Evolutionary conservation across 2,113 vertebrate genomes (phyloP), one percentile per base, ranked within the genome.

Genomic region (Ceuthmochares aereus): DNA sequence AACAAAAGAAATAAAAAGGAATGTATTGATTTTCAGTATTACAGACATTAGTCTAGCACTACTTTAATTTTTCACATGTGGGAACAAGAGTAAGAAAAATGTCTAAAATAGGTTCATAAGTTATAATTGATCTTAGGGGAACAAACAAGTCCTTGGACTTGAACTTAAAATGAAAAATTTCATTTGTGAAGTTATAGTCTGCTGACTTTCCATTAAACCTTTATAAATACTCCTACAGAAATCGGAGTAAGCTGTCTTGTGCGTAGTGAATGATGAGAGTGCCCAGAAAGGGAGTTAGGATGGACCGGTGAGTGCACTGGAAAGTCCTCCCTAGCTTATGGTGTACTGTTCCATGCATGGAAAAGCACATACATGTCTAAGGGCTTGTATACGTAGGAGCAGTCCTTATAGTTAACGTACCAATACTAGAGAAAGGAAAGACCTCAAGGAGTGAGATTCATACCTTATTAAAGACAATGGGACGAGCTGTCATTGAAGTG

Each of bases 321-420:
- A 3, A 72, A 49, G 19, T 56, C 14, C 29, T 68, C 18, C 21
- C 14, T 26, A 58, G 66, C n/a, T 75, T 49, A 19, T 0, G 19
- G 17, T 5, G 8, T 37, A 10, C 23, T 47, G 10, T 32, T 63
- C 26, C 30, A 4, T 3, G 4, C 43, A 23, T 36, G 40, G 43
- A 63, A 80, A 83, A 68, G 15, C 34, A 21, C 0, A 0, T 13
- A 11, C 19, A 1, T 77, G 20, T 40, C 40, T 37, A 22, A 62
- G 51, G 40, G 29, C 26, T 59, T 54, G 10, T 13, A 17, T n/a
- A 16, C 3, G 7, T 47, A 52, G 27, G n/a, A 87, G 34, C n/a
- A 37, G 19, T 42, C n/a, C 43, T 37, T 51, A 20, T 16, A 64
- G 43, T 60, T 64, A 59, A 69, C 9, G 26, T 27, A 43, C 18